These are phyloP conservation scores for Poecile montanus DNA, from an alignment of 2,797 vertebrate species.

Conservation along the genomic window DNA sequence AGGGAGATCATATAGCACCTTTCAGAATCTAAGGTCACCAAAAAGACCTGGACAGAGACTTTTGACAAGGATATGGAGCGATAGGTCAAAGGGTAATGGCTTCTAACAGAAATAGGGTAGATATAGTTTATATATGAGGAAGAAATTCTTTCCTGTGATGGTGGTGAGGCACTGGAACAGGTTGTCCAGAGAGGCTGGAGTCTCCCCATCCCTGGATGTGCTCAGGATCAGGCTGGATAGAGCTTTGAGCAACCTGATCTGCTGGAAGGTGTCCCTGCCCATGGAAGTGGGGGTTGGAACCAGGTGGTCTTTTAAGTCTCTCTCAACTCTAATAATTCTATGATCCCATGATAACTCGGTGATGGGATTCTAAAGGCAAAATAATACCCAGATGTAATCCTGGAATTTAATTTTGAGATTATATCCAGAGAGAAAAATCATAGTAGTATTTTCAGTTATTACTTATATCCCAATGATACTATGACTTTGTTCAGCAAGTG, in stretches of 20 bases:
- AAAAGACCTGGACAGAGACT: not conserved
- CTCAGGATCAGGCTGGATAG: not conserved
- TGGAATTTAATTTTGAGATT: not conserved
- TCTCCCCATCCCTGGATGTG: not conserved
- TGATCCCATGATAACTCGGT: not conserved
- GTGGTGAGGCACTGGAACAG: not conserved
- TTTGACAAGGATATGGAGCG: not conserved
- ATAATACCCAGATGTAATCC: not conserved
- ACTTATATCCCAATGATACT: not conserved
- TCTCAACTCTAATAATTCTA: not conserved
- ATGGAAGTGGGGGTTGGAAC: not conserved
- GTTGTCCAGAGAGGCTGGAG: not conserved
- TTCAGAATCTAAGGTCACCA: not conserved
- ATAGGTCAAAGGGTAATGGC: not conserved
- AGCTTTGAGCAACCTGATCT: not conserved
- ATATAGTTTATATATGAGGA: not conserved
- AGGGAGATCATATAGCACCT: not conserved
- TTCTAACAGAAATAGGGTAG: not conserved
- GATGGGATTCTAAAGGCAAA: not conserved
- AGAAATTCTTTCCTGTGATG: not conserved
- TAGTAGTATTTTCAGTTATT: not conserved
- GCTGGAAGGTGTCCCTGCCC: not conserved
- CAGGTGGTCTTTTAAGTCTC: not conserved
- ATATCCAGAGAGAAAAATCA: slow-evolving; percentile 1
- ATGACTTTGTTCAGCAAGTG: not conserved